Evolutionary conservation across 2,888 invertebrate species (phyloP), one percentile per base, ranked within the genome.

Genomic region (Pecten maximus): DNA sequence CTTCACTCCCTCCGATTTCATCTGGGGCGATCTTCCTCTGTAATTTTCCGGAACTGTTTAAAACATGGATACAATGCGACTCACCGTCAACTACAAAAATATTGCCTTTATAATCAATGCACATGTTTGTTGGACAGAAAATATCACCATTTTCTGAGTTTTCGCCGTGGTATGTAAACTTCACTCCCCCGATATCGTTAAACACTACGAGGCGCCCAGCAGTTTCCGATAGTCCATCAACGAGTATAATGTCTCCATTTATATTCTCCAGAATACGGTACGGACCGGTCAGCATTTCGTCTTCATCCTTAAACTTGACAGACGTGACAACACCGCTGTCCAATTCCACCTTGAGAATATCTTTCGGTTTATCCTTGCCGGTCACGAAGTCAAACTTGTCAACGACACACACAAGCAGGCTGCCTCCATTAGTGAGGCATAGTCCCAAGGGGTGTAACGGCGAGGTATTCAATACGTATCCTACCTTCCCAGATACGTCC

Each of bases 231-330:
- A 90, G n/a, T 40, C 88, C 88, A 60, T 90, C 90, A n/a, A 90
- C 88, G 28, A 90, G 54, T 40, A 87, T 54, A 40, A 90, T 60
- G 35, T 90, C 90, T n/a, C 90, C 90, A 39, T 90, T 90, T 28
- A 60, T 90, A 88, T 90, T 90, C 44, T 90, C 90, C 0, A 50
- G 88, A 40, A 90, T 50, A 23, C 90, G 50, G 60, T 88, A 90
- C 0, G 90, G 90, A 35, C 23, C 74, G 6, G 74, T 74, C 28
- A 74, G 35, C 74, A 10, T 74, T 74, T 74, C 74, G 74, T 28
- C 23, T 6, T 35, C 74, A 12, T 35, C 74, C 35, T 35, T 35
- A 23, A 74, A 74, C 74, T 74, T 74, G 35, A 74, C 74, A 35
- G 74, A 74, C 35, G 10, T 74, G 8, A 16, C 74, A 1, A 35